Conservation (phyloP, 2,797 vertebrate species). For the Cossypha dichroa region DNA sequence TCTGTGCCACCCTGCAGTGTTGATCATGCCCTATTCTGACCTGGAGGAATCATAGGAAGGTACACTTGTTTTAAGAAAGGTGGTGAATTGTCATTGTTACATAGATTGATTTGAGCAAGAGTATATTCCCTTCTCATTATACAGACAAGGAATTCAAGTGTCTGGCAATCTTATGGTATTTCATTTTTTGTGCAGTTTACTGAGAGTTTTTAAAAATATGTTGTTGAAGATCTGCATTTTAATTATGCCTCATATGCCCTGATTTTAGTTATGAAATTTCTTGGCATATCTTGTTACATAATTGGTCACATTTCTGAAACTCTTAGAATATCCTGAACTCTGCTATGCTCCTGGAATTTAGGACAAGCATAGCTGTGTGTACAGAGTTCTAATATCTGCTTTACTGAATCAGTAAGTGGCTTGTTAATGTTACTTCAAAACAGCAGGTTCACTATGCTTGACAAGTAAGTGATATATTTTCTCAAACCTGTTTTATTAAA, state of each 20-base stretch:
- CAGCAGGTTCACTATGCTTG: not conserved
- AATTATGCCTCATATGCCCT: not conserved
- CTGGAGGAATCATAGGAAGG: not conserved
- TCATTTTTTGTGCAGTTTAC: not conserved
- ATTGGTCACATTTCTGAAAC: not conserved
- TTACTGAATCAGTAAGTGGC: not conserved
- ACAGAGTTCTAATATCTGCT: not conserved
- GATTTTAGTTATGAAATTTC: not conserved
- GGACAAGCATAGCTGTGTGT: not conserved
- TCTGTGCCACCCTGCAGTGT: not conserved
- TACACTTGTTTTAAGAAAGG: not conserved
- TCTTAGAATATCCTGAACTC: not conserved
- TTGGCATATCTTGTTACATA: not conserved
- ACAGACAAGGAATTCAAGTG: not conserved
- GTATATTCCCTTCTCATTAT: not conserved
- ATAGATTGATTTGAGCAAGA: not conserved
- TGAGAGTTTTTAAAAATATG: not conserved
- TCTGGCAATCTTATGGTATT: not conserved
- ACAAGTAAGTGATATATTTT: not conserved
- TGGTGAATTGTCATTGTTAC: not conserved
- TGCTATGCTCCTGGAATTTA: not conserved
- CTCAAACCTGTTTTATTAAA: not conserved
- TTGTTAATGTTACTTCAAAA: not conserved
- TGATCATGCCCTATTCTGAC: not conserved
- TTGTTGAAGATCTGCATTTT: not conserved